Conservation (phyloP, 1,140 invertebrate species). For the Tetramorium alpestre region DNA sequence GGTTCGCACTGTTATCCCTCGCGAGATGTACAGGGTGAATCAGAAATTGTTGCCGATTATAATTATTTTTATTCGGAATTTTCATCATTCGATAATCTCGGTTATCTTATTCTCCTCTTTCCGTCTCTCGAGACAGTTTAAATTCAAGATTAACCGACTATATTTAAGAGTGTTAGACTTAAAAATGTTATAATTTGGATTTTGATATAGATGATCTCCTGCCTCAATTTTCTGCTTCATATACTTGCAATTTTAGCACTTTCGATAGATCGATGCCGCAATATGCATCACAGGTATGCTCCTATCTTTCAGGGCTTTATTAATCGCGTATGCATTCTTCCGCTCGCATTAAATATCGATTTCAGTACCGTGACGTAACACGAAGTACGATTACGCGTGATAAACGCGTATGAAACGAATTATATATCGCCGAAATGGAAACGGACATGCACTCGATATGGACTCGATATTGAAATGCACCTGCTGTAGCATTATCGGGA, state of each 20-base stretch:
- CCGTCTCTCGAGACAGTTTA: not conserved
- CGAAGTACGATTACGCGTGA: constrained; percentile 6
- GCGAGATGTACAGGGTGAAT: not conserved
- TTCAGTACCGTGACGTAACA: not conserved
- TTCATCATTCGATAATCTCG: not conserved
- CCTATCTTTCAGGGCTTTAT: not conserved
- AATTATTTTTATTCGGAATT: not conserved
- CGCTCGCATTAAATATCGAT: constrained; percentile 5
- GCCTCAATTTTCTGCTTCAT: constrained; percentile 1
- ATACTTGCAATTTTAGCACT: not conserved
- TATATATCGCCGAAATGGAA: not conserved
- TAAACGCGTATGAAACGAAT: constrained; percentile 56
- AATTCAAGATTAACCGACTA: not conserved
- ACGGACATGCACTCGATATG: constrained; percentile 46
- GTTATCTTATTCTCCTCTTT: not conserved
- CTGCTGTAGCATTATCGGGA: constrained; percentile 20
- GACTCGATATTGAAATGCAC: constrained; percentile 12
- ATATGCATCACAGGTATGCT: not conserved
- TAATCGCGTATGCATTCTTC: not conserved
- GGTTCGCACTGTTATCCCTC: not conserved
- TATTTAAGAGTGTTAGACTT: not conserved
- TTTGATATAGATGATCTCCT: not conserved
- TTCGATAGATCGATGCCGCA: not conserved
- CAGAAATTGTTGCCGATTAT: not conserved
- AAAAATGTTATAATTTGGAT: not conserved